A percentile compares a stretch with the other conserved stretches of the same genome.
phyloP scores from a whole-genome alignment of 2,888 invertebrate genomes.

The Idaea biselata region DNA sequence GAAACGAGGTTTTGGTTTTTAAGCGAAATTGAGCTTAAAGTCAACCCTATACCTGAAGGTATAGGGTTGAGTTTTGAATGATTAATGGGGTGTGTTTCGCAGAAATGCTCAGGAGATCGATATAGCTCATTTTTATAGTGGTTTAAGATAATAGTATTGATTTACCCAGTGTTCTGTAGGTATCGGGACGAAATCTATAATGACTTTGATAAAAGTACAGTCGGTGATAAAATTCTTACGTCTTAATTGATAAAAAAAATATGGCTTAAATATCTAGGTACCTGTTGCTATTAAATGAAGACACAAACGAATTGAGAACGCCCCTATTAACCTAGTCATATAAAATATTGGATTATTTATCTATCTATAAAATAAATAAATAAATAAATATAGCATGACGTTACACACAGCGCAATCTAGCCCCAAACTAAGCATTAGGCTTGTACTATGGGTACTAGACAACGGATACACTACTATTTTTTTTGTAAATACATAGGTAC shows the following conservation, averaged over 20 bases:
- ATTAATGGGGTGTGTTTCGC: slow-evolving; percentile 36
- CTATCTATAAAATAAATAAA: no score
- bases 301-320: no score
- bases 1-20: slow-evolving; percentile 17
- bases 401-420: no score
- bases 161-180: slow-evolving; percentile 59
- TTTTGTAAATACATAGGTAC: no score
- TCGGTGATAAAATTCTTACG: background rate
- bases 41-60: background rate
- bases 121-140: slow-evolving; percentile 74
- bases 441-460: no score
- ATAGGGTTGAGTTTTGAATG: slow-evolving; percentile 25
- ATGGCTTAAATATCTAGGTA: background rate
- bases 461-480: no score
- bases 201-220: slow-evolving; percentile 35
- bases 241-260: background rate
- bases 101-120: slow-evolving; percentile 56
- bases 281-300: no score
- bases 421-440: no score
- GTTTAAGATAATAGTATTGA: slow-evolving; percentile 78
- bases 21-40: slow-evolving; percentile 4
- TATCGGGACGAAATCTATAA: slow-evolving; percentile 58
- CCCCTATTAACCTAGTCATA: no score
- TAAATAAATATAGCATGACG: no score
- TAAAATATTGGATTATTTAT: no score